These are phyloP conservation scores for Caenorhabditis brenneri DNA, from an alignment of 1,140 invertebrate species.

Conservation along the genomic window DNA sequence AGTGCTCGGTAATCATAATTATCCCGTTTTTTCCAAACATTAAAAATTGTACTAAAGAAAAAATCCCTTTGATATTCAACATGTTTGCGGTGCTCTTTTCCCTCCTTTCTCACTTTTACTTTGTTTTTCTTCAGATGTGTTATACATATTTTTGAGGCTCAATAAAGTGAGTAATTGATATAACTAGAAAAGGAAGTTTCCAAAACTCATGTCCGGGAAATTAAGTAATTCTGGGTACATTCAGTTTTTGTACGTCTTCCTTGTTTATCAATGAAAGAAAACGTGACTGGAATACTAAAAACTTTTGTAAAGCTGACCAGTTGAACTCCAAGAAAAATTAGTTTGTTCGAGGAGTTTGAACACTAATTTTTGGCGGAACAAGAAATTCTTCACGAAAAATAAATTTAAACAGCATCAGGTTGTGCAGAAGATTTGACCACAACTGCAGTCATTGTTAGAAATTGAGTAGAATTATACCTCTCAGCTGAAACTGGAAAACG, in stretches of 20 bases:
- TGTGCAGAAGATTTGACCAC: background rate
- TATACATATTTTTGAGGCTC: conserved; percentile 39
- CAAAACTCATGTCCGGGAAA: background rate
- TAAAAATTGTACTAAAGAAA: background rate
- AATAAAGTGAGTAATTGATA: conserved; percentile 27
- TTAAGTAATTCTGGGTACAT: background rate
- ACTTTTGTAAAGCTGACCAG: background rate
- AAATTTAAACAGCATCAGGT: background rate
- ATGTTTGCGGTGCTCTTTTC: conserved; percentile 23
- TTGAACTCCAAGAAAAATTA: background rate
- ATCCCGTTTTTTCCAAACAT: background rate
- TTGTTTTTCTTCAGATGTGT: conserved; percentile 27
- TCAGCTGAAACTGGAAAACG: no score
- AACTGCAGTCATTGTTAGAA: no score
- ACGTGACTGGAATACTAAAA: conserved; percentile 28
- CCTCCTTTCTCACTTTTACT: background rate
- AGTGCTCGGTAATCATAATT: background rate
- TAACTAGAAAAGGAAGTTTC: background rate
- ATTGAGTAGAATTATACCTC: no score
- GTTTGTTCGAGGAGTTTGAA: background rate
- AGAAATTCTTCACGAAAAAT: background rate
- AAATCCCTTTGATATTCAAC: conserved; percentile 19
- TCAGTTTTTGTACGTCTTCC: no score
- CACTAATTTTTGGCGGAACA: background rate
- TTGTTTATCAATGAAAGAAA: background rate